Conservation (phyloP, 2,113 vertebrate genomes). For the Mustela nigripes region DNA sequence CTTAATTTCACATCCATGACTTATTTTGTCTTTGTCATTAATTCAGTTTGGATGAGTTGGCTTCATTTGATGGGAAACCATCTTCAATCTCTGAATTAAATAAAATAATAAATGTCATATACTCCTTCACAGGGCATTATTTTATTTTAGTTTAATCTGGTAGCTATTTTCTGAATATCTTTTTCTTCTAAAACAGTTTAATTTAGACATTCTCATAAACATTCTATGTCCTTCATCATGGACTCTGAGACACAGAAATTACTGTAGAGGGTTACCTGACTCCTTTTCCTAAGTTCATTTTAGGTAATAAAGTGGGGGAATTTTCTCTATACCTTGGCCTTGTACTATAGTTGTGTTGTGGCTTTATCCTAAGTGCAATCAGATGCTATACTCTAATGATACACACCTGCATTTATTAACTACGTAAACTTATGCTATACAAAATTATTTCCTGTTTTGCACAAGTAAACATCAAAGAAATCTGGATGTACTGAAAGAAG, state of each 20-base stretch:
- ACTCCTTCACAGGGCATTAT: background rate
- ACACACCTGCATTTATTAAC: conserved; percentile 31
- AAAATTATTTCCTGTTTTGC: conserved; percentile 58
- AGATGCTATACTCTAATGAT: background rate
- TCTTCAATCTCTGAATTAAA: background rate
- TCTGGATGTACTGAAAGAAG: background rate
- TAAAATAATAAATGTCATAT: background rate
- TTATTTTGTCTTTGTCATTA: background rate
- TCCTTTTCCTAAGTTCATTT: background rate
- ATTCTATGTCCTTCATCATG: background rate
- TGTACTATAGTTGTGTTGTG: background rate
- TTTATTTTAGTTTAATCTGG: background rate
- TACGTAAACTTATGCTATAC: background rate
- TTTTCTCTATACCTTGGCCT: background rate
- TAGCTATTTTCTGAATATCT: background rate
- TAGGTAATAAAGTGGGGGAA: background rate
- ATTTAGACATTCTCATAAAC: background rate
- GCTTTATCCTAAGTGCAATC: conserved; percentile 12
- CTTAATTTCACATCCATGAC: background rate
- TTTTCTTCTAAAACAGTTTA: background rate
- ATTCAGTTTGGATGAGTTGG: background rate
- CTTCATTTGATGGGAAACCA: background rate
- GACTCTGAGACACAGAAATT: background rate
- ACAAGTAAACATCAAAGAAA: conserved; percentile 62
- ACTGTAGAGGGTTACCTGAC: background rate